Evolutionary conservation across 2,888 invertebrate species (phyloP), one percentile per base, ranked within the genome.

Genomic region (Eumerus sabulonum): DNA sequence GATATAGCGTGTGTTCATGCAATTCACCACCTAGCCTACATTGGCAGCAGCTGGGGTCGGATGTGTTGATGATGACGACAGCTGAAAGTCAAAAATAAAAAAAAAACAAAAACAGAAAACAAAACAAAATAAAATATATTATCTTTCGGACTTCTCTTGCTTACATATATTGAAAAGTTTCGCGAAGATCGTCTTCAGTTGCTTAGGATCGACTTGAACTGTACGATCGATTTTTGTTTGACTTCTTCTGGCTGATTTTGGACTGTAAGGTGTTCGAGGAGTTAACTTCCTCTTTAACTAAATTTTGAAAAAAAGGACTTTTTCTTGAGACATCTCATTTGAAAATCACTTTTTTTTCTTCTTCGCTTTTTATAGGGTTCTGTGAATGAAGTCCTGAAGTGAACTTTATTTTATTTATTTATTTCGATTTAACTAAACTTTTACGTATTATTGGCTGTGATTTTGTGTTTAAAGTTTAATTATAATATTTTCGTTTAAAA

Each of bases 141-240:
- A 57, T 48, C 44, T 70, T 79, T 74, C 70, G 53, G 74, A 68
- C 79, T 57, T 54, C 68, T 74, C 70, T 85, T 85, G 86, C 87
- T 88, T 88, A 88, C 88, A 88, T 87, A 88, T 88, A 88, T 87
- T 87, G 86, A 87, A 86, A 87, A 87, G 87, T 85, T 87, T 84
- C 70, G 83, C 84, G 84, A 85, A 85, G 85, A 86, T 87, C 88
- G 85, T 88, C 88, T 88, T 88, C 88, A 88, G 88, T 88, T 88
- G 87, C 86, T 87, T 85, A 85, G 87, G 87, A 88, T 87, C 88
- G 87, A 86, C 87, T 87, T 85, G 83, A 84, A 87, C 87, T 87
- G 86, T 87, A 88, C 87, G 88, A 86, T 88, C 88, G 63, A 66
- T 77, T 67, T 77, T 72, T 72, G 74, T 77, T 76, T 74, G 59